Evolutionary conservation across 2,888 invertebrate genomes (phyloP), one percentile per base, ranked within the genome.

Genomic region (Latrodectus elegans): DNA sequence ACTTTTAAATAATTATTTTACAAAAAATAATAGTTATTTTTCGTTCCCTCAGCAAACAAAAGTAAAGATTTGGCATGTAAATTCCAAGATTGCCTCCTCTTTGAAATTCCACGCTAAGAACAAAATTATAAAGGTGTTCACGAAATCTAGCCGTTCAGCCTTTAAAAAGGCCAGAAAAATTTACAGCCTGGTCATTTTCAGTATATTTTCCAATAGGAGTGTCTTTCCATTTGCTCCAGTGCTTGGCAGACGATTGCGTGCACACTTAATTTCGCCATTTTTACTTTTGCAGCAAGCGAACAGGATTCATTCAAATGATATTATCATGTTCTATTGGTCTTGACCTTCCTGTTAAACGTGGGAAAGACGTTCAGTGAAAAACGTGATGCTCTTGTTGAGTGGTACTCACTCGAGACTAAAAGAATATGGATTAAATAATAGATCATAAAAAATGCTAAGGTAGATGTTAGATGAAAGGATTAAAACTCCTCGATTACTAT

Each of bases 261-360:
- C 60, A 15, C 60, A 60, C 6, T n/a, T 60, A 60, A 60, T 60
- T 60, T 60, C 12, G 60, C 60, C 60, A 60, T 60, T 60, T 60
- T 60, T 12, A 38, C 38, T n/a, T 60, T 60, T n/a, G 12, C 60
- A 60, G 60, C n/a, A 60, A 60, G 60, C 60, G 14, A 60, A 15
- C 14, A 60, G 60, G 60, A 60, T n/a, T 60, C 14, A 15, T n/a
- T 60, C 14, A 60, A n/a, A 60, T 8, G 60, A 60, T 60, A 15
- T 60, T 60, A 60, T 60, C 60, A n/a, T 60, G n/a, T 60, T 14
- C 55, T 15, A 15, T 55, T 55, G 60, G 60, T 60, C 60, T 60
- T 60, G 60, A 60, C 60, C 60, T 60, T 60, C 60, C 60, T 60
- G 12, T 60, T 60, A 15, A 60, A 60, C 60, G 60, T 60, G 60